A percentile compares a stretch with the other conserved stretches of the same genome.
Evolutionary conservation across 2,113 vertebrate genomes (phyloP).

Genomic region (Melanocharis versteri): DNA sequence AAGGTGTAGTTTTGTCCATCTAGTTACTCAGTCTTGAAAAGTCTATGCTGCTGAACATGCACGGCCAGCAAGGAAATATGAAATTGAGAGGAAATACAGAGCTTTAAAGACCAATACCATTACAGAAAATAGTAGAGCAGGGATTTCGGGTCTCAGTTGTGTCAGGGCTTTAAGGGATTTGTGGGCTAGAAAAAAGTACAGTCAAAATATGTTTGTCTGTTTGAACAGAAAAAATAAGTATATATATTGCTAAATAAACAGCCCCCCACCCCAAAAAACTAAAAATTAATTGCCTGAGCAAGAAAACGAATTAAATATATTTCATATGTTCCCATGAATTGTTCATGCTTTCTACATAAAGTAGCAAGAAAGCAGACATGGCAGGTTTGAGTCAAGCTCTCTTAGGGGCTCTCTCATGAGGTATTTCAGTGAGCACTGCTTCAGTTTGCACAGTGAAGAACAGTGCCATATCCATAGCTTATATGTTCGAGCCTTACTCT

Average conservation of each 20-base stretch:
- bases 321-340: background rate
- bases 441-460: background rate
- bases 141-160: background rate
- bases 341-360: background rate
- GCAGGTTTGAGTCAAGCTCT: background rate
- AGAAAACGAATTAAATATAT: background rate
- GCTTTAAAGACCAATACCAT: background rate
- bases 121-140: background rate
- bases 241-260: background rate
- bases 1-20: background rate
- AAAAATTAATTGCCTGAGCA: background rate
- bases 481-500: background rate
- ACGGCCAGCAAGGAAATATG: background rate
- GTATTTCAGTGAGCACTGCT: background rate
- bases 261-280: accelerated
- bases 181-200: background rate
- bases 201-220: background rate
- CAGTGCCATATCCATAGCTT: background rate
- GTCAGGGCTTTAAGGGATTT: background rate
- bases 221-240: background rate
- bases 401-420: background rate
- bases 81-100: background rate
- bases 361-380: background rate
- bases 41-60: background rate
- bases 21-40: background rate